phyloP scores from a whole-genome alignment of 2,113 vertebrate species.

The Patagioenas fasciata region DNA sequence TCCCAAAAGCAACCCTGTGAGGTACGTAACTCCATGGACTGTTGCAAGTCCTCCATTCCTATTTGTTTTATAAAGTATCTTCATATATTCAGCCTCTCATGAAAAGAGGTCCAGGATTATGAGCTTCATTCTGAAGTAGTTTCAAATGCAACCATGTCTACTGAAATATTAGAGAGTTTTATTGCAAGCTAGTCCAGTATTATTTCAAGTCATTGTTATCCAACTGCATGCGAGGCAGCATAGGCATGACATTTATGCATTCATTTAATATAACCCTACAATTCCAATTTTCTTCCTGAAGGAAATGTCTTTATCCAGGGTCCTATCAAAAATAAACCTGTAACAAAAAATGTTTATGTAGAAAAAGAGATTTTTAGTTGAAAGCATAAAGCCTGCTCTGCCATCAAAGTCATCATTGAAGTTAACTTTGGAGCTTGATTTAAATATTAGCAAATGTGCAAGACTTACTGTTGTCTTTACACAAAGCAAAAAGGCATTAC shows the following conservation, averaged over 20 bases:
- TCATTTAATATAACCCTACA: neutral
- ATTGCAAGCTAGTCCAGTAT: neutral
- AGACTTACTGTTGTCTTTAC: neutral
- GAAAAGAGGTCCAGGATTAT: neutral
- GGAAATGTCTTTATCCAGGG: neutral
- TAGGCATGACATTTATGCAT: neutral
- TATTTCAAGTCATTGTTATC: neutral
- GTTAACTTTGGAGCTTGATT: neutral
- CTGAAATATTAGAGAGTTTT: neutral
- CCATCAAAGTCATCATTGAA: neutral
- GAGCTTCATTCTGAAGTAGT: neutral
- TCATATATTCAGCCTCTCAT: neutral
- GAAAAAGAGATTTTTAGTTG: neutral
- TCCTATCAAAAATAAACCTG: neutral
- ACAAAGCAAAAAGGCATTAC: conserved; percentile 7
- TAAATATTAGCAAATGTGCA: conserved; percentile 1
- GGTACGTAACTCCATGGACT: neutral
- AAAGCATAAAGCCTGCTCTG: neutral
- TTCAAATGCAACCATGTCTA: neutral
- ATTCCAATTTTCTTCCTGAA: neutral
- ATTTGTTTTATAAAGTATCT: neutral
- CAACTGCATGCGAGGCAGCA: neutral
- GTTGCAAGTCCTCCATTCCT: neutral
- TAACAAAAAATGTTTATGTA: neutral
- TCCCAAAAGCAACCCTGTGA: neutral